These are phyloP conservation scores for Pediacus dermestoides DNA, from an alignment of 2,888 invertebrate genomes.

Conservation along the genomic window DNA sequence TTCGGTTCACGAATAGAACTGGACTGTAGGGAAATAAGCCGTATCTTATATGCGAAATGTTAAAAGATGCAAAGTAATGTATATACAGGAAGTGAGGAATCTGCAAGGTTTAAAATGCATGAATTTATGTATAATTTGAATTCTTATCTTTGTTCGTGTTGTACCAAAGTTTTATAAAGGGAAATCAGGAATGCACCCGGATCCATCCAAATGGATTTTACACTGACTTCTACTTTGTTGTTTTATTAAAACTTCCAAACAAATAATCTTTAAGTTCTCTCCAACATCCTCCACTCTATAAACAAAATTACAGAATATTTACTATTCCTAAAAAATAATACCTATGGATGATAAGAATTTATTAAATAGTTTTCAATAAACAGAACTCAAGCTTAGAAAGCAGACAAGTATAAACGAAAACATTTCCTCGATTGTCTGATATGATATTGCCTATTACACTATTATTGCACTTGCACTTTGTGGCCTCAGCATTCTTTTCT, in stretches of 20 bases:
- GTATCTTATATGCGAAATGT: slow-evolving; percentile 44
- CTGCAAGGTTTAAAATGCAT: slow-evolving; percentile 48
- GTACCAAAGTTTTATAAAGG: slow-evolving; percentile 5
- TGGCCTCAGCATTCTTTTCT: too few species aligned
- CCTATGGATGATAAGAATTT: too few species aligned
- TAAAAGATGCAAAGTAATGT: slow-evolving; percentile 49
- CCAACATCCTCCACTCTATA: too few species aligned
- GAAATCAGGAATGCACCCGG: not conserved
- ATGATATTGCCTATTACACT: too few species aligned
- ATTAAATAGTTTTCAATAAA: too few species aligned
- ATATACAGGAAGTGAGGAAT: slow-evolving; percentile 43
- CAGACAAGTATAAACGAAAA: too few species aligned
- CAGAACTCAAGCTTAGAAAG: too few species aligned
- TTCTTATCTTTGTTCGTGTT: slow-evolving; percentile 31
- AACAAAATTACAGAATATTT: too few species aligned
- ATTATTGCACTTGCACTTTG: too few species aligned
- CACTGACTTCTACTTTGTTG: slow-evolving; percentile 1
- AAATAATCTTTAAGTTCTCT: too few species aligned
- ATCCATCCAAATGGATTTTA: not conserved
- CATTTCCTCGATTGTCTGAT: too few species aligned
- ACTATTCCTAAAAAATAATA: too few species aligned
- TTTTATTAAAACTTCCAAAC: slow-evolving; percentile 2
- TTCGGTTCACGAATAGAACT: slow-evolving; percentile 42
- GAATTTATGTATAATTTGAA: slow-evolving; percentile 44
- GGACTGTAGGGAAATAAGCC: slow-evolving; percentile 47